These are phyloP conservation scores for Cheilosia soror DNA, from an alignment of 2,888 invertebrate species.

Conservation along the genomic window DNA sequence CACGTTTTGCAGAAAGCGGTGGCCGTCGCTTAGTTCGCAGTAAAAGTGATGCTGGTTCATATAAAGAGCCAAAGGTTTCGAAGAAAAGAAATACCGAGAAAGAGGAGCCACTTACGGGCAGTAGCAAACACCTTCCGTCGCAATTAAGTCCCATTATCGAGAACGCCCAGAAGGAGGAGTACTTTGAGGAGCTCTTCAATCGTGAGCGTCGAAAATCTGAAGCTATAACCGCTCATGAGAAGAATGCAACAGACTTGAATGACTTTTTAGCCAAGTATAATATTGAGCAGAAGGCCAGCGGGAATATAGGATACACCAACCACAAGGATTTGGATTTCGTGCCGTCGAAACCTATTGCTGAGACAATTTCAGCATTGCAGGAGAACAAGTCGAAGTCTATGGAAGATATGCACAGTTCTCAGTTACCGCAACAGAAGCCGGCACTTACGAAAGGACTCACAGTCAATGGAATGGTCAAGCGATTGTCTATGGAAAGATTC, in stretches of 20 bases:
- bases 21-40: slow-evolving; percentile 85
- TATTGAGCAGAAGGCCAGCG: slow-evolving; percentile 81
- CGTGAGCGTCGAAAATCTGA: slow-evolving; percentile 82
- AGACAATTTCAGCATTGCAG: slow-evolving; percentile 82
- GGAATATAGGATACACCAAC: slow-evolving; percentile 85
- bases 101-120: slow-evolving; percentile 81
- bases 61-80: slow-evolving; percentile 76
- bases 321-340: slow-evolving; percentile 84
- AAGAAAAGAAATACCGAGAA: slow-evolving; percentile 85
- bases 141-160: slow-evolving; percentile 93
- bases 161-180: slow-evolving; percentile 89
- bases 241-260: slow-evolving; percentile 80
- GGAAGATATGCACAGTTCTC: slow-evolving; percentile 89
- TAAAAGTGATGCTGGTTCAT: slow-evolving; percentile 87
- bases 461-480: slow-evolving; percentile 91
- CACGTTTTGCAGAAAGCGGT: slow-evolving; percentile 85
- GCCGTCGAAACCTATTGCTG: slow-evolving; percentile 83
- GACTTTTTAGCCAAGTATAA: slow-evolving; percentile 80
- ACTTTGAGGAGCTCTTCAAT: slow-evolving; percentile 84
- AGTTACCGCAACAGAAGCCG: slow-evolving; percentile 88
- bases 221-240: slow-evolving; percentile 81
- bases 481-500: slow-evolving; percentile 89
- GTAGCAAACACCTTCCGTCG: slow-evolving; percentile 85
- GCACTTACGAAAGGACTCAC: slow-evolving; percentile 89
- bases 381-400: slow-evolving; percentile 83